These are phyloP conservation scores for Hylaea fasciaria DNA, from an alignment of 2,888 invertebrate species.

Conservation along the genomic window DNA sequence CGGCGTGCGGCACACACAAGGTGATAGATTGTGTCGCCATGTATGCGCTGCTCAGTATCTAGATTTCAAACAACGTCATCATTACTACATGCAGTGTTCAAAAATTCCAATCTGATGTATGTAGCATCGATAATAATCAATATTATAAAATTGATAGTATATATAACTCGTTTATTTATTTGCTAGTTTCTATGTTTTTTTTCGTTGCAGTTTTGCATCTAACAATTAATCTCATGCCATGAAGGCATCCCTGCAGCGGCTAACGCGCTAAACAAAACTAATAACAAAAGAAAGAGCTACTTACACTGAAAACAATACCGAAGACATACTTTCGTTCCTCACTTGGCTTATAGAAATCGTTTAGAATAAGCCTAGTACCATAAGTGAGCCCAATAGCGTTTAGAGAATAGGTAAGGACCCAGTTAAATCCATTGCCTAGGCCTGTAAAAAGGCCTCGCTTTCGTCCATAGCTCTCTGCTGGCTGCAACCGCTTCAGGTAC, in stretches of 20 bases:
- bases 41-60: slow-evolving; percentile 90
- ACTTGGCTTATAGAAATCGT: slow-evolving; percentile 82
- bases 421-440: slow-evolving; percentile 89
- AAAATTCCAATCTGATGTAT: slow-evolving; percentile 53
- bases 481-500: slow-evolving; percentile 82
- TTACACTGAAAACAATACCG: slow-evolving; percentile 88
- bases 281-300: slow-evolving; percentile 46
- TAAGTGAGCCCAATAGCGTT: slow-evolving; percentile 92
- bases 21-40: slow-evolving; percentile 92
- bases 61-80: slow-evolving; percentile 18
- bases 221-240: too few species aligned
- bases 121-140: too few species aligned
- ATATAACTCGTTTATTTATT: too few species aligned
- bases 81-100: background rate
- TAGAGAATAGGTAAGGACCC: slow-evolving; percentile 90
- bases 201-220: too few species aligned
- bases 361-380: slow-evolving; percentile 88
- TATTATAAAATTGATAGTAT: too few species aligned
- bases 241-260: too few species aligned
- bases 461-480: slow-evolving; percentile 87
- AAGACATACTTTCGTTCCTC: slow-evolving; percentile 87
- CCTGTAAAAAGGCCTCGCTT: slow-evolving; percentile 88
- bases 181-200: too few species aligned
- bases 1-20: slow-evolving; percentile 89
- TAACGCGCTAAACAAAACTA: too few species aligned